Evolutionary conservation across 1,140 invertebrate genomes (phyloP).

Genomic region (Aethina tumida): DNA sequence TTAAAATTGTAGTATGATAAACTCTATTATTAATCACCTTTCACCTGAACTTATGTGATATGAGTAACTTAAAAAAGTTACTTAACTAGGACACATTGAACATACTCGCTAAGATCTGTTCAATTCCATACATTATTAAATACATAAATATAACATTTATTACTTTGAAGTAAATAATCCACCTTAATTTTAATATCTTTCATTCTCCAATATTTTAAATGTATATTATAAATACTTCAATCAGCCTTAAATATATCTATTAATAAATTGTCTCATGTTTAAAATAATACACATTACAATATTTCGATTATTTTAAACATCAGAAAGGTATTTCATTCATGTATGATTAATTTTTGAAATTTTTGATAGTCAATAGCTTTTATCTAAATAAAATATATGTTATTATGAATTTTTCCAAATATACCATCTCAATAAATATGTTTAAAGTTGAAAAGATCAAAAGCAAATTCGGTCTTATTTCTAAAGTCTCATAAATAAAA

Average conservation of each 20-base stretch:
- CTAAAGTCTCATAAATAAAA: conserved; percentile 1
- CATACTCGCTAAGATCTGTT: background rate
- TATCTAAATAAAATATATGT: background rate
- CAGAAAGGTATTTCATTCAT: too few species aligned
- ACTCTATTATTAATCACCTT: conserved; percentile 3
- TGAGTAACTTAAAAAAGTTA: conserved; percentile 3
- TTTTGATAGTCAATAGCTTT: conserved; percentile 1
- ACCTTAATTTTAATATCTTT: conserved; percentile 4
- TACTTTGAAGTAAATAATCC: background rate
- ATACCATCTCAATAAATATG: background rate
- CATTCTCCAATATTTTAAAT: conserved; percentile 1
- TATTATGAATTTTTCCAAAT: background rate
- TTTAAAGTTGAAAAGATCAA: conserved; percentile 1
- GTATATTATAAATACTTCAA: background rate
- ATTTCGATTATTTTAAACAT: background rate
- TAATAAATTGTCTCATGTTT: background rate
- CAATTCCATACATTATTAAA: background rate
- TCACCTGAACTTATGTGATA: conserved; percentile 8
- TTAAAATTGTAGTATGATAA: conserved; percentile 4
- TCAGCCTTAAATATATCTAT: conserved; percentile 1
- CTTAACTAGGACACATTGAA: background rate
- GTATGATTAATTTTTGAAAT: too few species aligned
- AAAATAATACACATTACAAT: background rate
- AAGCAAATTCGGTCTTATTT: background rate
- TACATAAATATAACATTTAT: background rate